Percentiles rank a stretch among this genome's conserved stretches.
These are phyloP conservation scores for Hesperia comma DNA, from an alignment of 2,888 invertebrate species.

Conservation along the genomic window DNA sequence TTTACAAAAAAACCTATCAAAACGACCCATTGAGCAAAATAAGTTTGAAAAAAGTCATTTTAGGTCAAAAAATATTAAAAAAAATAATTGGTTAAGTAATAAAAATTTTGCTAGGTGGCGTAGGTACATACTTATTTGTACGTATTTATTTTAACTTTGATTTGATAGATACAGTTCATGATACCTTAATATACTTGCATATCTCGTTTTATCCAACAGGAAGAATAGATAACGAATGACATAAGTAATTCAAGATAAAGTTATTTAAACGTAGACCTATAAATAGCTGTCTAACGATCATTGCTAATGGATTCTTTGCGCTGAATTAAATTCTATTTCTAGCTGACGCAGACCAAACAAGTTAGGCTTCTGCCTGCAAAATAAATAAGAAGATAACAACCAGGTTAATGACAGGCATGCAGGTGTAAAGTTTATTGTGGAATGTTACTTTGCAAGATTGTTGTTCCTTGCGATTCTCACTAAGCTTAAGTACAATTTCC, in stretches of 20 bases:
- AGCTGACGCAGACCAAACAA: slow-evolving; percentile 22
- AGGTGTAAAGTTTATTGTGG: slow-evolving; percentile 24
- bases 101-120: too few relatives aligned
- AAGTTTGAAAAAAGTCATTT: too few relatives aligned
- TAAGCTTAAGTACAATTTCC: neutral
- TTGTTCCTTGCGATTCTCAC: slow-evolving; percentile 1
- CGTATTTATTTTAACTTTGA: too few relatives aligned
- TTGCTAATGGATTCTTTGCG: neutral
- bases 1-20: too few relatives aligned
- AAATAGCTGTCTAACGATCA: slow-evolving; percentile 10
- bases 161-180: too few relatives aligned
- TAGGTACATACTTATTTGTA: too few relatives aligned
- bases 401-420: slow-evolving; percentile 18
- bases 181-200: too few relatives aligned
- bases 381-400: slow-evolving; percentile 19
- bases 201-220: too few relatives aligned
- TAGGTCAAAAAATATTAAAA: too few relatives aligned
- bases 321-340: slow-evolving; percentile 25
- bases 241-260: neutral
- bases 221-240: neutral
- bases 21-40: too few relatives aligned
- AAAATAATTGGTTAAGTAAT: too few relatives aligned
- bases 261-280: neutral
- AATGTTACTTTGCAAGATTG: slow-evolving; percentile 29
- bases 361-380: slow-evolving; percentile 11